Evolutionary conservation across 1,140 invertebrate genomes (phyloP).

Genomic region (Oscheius sp.): DNA sequence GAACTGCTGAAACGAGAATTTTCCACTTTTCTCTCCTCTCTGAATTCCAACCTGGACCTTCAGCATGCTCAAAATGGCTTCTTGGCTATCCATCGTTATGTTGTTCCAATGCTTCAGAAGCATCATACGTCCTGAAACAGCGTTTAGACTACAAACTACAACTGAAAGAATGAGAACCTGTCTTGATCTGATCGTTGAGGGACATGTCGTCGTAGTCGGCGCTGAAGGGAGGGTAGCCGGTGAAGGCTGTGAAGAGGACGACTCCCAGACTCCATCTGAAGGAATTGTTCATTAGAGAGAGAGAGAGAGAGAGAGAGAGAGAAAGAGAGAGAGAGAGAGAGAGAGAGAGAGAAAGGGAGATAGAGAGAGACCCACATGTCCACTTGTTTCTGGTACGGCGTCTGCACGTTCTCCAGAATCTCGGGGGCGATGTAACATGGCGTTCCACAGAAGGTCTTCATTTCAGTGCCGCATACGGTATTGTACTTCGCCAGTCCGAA

Average conservation of each 20-base stretch:
- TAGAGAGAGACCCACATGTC: slow-evolving; percentile 6
- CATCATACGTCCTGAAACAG: background rate
- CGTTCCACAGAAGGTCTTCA: slow-evolving; percentile 23
- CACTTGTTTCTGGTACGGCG: background rate
- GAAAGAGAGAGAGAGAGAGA: background rate
- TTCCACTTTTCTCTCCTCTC: background rate
- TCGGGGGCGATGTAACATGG: slow-evolving; percentile 19
- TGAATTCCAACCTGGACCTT: background rate
- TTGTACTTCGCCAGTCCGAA: slow-evolving; percentile 16
- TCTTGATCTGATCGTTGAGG: slow-evolving; percentile 18
- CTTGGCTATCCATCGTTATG: background rate
- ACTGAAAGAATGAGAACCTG: background rate
- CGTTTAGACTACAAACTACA: background rate
- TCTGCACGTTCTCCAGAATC: slow-evolving; percentile 13
- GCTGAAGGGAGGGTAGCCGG: slow-evolving; percentile 15
- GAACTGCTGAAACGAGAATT: background rate
- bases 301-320: background rate
- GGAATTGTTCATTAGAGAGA: background rate
- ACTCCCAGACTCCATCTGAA: slow-evolving; percentile 20
- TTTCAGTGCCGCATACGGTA: background rate
- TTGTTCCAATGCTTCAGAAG: background rate
- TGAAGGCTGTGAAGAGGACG: slow-evolving; percentile 16
- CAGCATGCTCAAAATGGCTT: background rate
- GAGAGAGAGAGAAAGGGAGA: background rate
- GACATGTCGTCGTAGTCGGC: slow-evolving; percentile 12